Evolutionary conservation across 1,140 invertebrate species (phyloP).

Genomic region (Centruroides sculpturatus): DNA sequence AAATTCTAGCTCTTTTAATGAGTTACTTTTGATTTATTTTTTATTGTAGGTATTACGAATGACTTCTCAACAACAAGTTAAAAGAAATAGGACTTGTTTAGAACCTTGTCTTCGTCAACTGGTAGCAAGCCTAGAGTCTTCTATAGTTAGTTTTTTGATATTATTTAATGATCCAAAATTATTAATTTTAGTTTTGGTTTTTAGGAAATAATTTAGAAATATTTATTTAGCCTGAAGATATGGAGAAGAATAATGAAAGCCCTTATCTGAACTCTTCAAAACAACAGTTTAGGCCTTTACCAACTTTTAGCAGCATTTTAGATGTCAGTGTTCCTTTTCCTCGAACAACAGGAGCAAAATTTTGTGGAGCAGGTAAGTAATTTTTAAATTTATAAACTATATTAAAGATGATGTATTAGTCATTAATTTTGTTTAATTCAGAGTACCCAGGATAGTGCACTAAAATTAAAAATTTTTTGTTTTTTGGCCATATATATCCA

Average conservation of each 20-base stretch:
- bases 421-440: too few relatives aligned
- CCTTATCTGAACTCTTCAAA: conserved; percentile 3
- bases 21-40: conserved; percentile 2
- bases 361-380: conserved; percentile 58
- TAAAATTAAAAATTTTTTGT: too few relatives aligned
- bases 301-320: conserved; percentile 26
- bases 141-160: conserved; percentile 17
- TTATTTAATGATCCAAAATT: neutral
- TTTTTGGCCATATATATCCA: too few relatives aligned
- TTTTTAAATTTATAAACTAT: neutral
- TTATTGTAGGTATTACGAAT: conserved; percentile 43
- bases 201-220: too few relatives aligned
- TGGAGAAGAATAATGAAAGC: neutral
- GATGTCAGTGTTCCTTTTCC: conserved; percentile 80
- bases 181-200: too few relatives aligned
- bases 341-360: conserved; percentile 79
- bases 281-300: neutral
- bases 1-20: too few relatives aligned
- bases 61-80: conserved; percentile 53
- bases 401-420: too few relatives aligned
- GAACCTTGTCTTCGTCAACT: conserved; percentile 63
- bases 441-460: neutral
- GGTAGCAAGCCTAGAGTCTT: conserved; percentile 48
- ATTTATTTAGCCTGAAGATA: conserved; percentile 4
- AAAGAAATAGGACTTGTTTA: conserved; percentile 59